Evolutionary conservation across 2,797 vertebrate species (phyloP), one percentile per base, ranked within the genome.

Genomic region (Esox masquinongy): DNA sequence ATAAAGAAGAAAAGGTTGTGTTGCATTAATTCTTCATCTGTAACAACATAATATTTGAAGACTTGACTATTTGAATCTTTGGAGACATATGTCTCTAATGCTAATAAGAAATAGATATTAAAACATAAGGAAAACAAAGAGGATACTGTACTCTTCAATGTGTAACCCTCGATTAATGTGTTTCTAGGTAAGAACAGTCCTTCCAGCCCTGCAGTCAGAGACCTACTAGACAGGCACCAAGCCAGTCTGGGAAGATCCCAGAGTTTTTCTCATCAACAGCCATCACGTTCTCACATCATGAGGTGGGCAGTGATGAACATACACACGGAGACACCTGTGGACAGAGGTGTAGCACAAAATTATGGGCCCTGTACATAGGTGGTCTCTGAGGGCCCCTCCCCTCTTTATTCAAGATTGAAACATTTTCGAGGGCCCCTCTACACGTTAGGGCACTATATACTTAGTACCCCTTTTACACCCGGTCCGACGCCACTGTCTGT

Each of bases 251-350:
- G 97, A 43, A 95, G 97, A 0, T 98, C 97, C 0, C 97, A 98
- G 92, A 97, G 96, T 82, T 97, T 98, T 90, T 97, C 96, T 49
- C 97, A 98, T 88, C 97, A 97, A 83, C 97, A 98, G 91, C 96
- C 96, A 0, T 94, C 96, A 0, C 94, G 96, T 0, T 96, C 96
- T 3, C 96, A 97, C 91, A 96, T 97, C 83, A 97, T 97, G 93
- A 96, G 96, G 96, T 97, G 90, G n/a, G 80, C 29, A 3, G 3
- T 39, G 6, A 12, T 68, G 1, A 14, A 73, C 77, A 70, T 64
- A 19, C 47, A 49, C 70, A 34, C 16, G 22, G 17, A 69, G 17
- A 75, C 43, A 39, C 36, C 5, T 39, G 36, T 31, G 29, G 29
- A 31, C 29, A 31, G 29, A 31, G 29, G 29, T 31, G 29, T 31